Evolutionary conservation across 1,140 invertebrate species (phyloP), one percentile per base, ranked within the genome.

Genomic region (Holotrichia oblita): DNA sequence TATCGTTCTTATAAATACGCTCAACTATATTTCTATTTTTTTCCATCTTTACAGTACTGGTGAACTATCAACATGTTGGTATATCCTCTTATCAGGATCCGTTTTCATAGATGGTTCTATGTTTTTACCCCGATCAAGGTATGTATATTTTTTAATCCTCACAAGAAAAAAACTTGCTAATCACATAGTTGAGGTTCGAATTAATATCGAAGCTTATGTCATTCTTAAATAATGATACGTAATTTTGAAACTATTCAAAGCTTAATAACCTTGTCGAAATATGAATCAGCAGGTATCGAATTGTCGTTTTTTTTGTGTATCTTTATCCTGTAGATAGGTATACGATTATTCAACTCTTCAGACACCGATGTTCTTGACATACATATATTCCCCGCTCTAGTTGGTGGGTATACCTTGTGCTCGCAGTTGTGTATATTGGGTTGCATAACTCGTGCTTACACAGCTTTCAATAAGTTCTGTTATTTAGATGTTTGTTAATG

Each of bases 41-140:
- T 82, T 34, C 4, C 1, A 34, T 34, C 27, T 34, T 91, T 92
- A 77, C 89, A 96, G 94, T 84, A 93, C 93, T 72, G 94, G 94
- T 20, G 94, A 96, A 87, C 83, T 94, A 80, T 93, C 93, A 44
- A 92, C 92, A 69, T 94, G 94, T 84, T 96, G 95, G 95, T 96
- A 95, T 87, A 94, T 96, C 82, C 87, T 96, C 41, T 89, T 96
- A 40, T 94, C 93, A 10, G 95, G 95, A 61, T 94, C 94, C 3
- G 94, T 96, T n/a, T 96, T 96, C 89, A 96, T 96, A 86, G 94
- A 96, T 87, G 94, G 94, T 78, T 94, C 93, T 77, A 95, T 96
- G 93, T 96, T 94, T 84, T 88, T 96, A 77, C 95, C 95, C 4
- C 88, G 94, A 81, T 93, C 93, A 88, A 95, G 94, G 95, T 96